A percentile compares a stretch with the other conserved stretches of the same genome.
These are phyloP conservation scores for Diuraphis noxia DNA, from an alignment of 1,140 invertebrate species.

Conservation along the genomic window DNA sequence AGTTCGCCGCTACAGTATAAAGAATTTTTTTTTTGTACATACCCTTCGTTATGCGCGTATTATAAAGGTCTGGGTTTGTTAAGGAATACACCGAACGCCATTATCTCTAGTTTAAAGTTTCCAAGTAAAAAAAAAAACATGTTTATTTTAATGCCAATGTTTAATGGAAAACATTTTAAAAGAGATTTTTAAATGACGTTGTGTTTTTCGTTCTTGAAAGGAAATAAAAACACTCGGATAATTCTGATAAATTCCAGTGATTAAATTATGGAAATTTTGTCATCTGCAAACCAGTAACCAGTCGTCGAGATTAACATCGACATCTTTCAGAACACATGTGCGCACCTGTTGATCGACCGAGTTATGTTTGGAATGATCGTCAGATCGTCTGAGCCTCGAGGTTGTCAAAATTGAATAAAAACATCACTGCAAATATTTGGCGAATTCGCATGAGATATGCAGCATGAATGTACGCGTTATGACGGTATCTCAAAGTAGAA, in stretches of 20 bases:
- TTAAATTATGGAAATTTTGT: constrained; percentile 16
- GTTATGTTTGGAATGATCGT: background rate
- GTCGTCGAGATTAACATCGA: background rate
- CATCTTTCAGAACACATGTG: background rate
- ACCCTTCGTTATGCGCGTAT: background rate
- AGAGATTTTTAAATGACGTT: constrained; percentile 24
- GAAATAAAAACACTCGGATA: background rate
- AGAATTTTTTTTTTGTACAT: background rate
- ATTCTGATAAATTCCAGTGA: constrained; percentile 3
- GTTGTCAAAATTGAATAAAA: constrained; percentile 18
- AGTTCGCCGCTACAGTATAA: background rate
- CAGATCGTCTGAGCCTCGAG: too few species aligned
- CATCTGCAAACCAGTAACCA: background rate
- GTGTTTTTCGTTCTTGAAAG: background rate
- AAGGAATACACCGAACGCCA: background rate
- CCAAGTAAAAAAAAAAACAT: background rate
- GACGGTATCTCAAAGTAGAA: background rate
- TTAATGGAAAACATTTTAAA: background rate
- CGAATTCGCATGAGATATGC: background rate
- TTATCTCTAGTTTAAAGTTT: background rate
- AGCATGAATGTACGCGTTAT: background rate
- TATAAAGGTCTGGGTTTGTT: background rate
- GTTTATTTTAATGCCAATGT: constrained; percentile 7
- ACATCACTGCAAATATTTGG: background rate
- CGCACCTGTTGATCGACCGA: background rate